phyloP scores from a whole-genome alignment of 2,113 vertebrate species.

The Dryoscopus gambensis region DNA sequence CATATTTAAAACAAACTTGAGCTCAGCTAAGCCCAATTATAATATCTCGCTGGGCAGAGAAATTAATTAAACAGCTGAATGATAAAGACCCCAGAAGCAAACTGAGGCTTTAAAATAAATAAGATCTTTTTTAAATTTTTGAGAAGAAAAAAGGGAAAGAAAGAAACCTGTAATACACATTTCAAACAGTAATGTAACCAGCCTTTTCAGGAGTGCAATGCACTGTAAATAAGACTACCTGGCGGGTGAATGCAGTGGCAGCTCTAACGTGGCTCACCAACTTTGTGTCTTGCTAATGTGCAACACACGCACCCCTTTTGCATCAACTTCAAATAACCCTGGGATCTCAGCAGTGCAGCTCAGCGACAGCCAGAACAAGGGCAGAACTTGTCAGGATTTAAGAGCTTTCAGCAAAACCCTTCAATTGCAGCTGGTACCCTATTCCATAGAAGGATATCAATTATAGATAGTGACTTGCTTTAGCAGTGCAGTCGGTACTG shows the following conservation, averaged over 20 bases:
- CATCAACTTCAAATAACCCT: constrained; percentile 74
- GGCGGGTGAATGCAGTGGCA: neutral
- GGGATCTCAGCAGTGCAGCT: constrained; percentile 71
- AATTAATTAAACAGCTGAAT: constrained; percentile 69
- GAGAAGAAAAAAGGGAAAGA: neutral
- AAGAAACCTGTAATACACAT: neutral
- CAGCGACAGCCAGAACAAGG: constrained; percentile 80
- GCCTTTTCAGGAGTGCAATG: constrained; percentile 22
- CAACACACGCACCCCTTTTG: constrained; percentile 60
- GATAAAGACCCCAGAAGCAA: constrained; percentile 66
- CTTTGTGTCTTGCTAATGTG: constrained; percentile 67
- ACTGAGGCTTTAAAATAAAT: constrained; percentile 55
- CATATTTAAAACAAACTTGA: constrained; percentile 58
- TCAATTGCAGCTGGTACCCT: constrained; percentile 91
- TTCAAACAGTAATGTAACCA: neutral
- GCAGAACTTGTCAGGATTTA: constrained; percentile 97
- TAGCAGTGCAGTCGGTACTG: constrained; percentile 86
- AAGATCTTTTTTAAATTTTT: neutral
- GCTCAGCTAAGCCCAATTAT: constrained; percentile 62
- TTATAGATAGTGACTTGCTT: constrained; percentile 99
- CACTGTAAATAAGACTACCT: constrained; percentile 41
- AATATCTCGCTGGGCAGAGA: constrained; percentile 64
- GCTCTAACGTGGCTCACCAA: constrained; percentile 42
- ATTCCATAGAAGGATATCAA: constrained; percentile 99
- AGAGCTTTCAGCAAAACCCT: constrained; percentile 94